Evolutionary conservation across 2,113 vertebrate genomes (phyloP).

Genomic region (Rhinichthys klamathensis): DNA sequence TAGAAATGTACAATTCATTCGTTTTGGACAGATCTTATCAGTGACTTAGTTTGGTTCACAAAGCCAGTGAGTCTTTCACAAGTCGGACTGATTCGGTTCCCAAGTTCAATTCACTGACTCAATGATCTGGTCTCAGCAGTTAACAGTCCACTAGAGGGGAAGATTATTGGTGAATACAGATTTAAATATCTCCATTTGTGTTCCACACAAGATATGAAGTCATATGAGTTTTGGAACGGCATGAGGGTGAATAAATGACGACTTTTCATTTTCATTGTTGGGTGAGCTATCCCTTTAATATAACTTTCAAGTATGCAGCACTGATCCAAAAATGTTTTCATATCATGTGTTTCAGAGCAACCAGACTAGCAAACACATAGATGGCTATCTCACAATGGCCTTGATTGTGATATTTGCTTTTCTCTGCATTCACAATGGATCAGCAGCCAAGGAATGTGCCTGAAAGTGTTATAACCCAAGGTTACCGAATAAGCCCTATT

Average conservation of each 20-base stretch:
- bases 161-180: neutral
- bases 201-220: neutral
- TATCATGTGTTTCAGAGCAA: neutral
- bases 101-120: neutral
- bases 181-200: neutral
- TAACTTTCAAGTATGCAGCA: neutral
- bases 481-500: neutral
- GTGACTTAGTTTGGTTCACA: neutral
- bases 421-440: neutral
- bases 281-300: neutral
- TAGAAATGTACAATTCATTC: neutral
- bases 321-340: neutral
- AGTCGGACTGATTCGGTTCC: neutral
- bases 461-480: constrained; percentile 6
- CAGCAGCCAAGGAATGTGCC: neutral
- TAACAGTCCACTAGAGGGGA: neutral
- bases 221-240: neutral
- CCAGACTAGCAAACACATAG: neutral
- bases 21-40: neutral
- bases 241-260: neutral
- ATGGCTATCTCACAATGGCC: neutral
- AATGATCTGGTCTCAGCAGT: neutral
- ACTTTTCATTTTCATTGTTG: neutral
- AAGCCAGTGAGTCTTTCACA: neutral
- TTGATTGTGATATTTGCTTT: constrained; percentile 8